Percentiles rank a stretch among this genome's conserved stretches.
Evolutionary conservation across 2,888 invertebrate species (phyloP).

Genomic region (Neoitamus cyanurus): DNA sequence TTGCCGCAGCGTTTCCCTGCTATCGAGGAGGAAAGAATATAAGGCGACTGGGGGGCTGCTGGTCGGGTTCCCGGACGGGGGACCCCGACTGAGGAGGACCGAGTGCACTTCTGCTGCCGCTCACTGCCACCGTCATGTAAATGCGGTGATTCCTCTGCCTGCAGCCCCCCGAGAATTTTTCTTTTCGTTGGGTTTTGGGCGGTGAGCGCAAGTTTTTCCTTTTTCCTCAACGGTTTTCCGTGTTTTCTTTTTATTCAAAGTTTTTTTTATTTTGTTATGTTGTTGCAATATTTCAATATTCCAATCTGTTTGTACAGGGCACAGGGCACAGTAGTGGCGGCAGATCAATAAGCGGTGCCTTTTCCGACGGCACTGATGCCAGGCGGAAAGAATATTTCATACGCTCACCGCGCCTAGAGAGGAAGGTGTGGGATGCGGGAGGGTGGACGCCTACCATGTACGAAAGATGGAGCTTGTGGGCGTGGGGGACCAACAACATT

Average conservation of each 20-base stretch:
- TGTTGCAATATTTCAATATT: conserved; percentile 43
- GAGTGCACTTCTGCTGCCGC: neutral
- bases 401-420: neutral
- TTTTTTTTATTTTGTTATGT: conserved; percentile 2
- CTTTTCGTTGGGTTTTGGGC: conserved; percentile 1
- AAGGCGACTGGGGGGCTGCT: neutral
- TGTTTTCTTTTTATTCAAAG: neutral
- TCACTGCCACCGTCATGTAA: neutral
- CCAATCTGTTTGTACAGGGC: conserved; percentile 29
- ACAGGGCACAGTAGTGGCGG: neutral
- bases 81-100: neutral
- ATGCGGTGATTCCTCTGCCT: neutral
- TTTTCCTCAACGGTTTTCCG: neutral
- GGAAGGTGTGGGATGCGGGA: neutral
- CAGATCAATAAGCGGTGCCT: conserved; percentile 20
- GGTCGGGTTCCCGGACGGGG: neutral
- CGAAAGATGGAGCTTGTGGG: neutral
- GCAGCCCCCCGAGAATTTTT: conserved; percentile 4
- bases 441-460: neutral
- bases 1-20: neutral
- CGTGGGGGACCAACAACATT: neutral
- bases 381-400: conserved; percentile 1
- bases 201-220: neutral
- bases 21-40: neutral
- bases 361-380: conserved; percentile 22